These are phyloP conservation scores for Scelioninae gen. 1 DNA, from an alignment of 2,888 invertebrate genomes.

Conservation along the genomic window DNA sequence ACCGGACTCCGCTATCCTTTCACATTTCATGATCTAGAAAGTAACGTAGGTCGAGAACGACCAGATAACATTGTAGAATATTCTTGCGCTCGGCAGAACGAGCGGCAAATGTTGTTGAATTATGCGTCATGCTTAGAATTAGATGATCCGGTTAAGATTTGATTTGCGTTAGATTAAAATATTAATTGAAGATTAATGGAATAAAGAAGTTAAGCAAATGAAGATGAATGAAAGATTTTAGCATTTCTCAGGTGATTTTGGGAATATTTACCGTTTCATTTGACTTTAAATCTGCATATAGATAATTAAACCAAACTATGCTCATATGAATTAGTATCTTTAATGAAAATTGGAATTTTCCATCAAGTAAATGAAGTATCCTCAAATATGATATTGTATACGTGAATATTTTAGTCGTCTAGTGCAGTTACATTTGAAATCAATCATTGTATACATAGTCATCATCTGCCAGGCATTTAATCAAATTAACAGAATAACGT, in stretches of 20 bases:
- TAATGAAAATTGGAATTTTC: background rate
- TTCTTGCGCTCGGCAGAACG: background rate
- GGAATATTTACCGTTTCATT: too few species aligned
- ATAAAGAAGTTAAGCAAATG: too few species aligned
- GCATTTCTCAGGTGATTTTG: too few species aligned
- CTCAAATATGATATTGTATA: background rate
- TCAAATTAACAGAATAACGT: slow-evolving; percentile 15
- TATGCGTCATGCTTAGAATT: slow-evolving; percentile 2
- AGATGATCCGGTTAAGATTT: slow-evolving; percentile 9
- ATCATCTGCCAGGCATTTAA: slow-evolving; percentile 14
- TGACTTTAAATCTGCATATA: too few species aligned
- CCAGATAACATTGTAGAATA: slow-evolving; percentile 9
- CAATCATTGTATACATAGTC: background rate
- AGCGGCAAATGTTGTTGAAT: slow-evolving; percentile 8
- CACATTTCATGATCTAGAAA: slow-evolving; percentile 44
- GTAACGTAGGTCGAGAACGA: slow-evolving; percentile 26
- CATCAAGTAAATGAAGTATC: background rate
- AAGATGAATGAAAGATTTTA: too few species aligned
- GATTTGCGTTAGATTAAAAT: slow-evolving; percentile 2
- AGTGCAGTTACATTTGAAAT: background rate
- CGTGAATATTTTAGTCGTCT: background rate
- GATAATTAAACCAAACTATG: too few species aligned
- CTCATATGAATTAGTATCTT: too few species aligned
- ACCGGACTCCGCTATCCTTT: slow-evolving; percentile 40
- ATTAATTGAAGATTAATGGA: background rate